These are phyloP conservation scores for Stenolophus ochropezus DNA, from an alignment of 2,888 invertebrate genomes.

Conservation along the genomic window DNA sequence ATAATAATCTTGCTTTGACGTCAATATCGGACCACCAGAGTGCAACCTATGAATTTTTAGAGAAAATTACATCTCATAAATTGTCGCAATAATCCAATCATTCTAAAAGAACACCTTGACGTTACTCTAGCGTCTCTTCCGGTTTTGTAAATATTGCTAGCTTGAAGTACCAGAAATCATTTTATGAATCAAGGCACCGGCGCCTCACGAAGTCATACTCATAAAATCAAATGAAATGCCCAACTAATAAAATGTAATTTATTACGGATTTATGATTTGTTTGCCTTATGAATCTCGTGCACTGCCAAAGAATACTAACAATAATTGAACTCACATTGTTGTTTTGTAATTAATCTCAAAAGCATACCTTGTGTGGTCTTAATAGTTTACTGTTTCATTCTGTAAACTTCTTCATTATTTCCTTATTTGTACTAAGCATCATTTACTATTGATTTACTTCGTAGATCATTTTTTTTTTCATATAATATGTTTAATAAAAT, in stretches of 20 bases:
- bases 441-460: too few relatives aligned
- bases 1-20: neutral
- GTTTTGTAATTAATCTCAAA: neutral
- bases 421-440: too few relatives aligned
- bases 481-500: too few relatives aligned
- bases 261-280: conserved; percentile 48
- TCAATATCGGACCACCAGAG: neutral
- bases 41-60: neutral
- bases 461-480: too few relatives aligned
- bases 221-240: conserved; percentile 39
- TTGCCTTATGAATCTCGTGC: neutral
- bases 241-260: conserved; percentile 44
- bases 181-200: neutral
- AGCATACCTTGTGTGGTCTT: neutral
- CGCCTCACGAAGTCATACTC: neutral
- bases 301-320: neutral
- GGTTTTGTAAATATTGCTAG: neutral
- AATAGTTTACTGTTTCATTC: too few relatives aligned
- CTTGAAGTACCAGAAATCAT: neutral
- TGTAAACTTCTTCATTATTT: too few relatives aligned
- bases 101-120: neutral
- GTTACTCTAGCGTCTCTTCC: neutral
- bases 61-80: neutral
- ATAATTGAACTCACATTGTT: neutral
- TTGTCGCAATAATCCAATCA: neutral